Evolutionary conservation across 1,140 invertebrate species (phyloP).

Genomic region (Ostrea edulis): DNA sequence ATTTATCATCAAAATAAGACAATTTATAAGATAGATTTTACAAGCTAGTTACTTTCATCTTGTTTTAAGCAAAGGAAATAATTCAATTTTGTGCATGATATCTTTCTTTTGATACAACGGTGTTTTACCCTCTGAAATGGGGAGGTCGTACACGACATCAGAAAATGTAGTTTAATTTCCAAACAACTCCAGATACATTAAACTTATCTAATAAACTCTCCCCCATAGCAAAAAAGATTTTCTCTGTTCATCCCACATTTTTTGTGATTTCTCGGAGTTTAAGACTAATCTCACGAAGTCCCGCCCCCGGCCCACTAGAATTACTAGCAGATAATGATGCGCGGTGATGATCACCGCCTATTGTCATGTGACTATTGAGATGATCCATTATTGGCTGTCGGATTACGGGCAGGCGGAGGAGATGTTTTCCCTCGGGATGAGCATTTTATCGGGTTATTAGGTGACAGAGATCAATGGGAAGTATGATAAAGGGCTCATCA

Average conservation of each 20-base stretch:
- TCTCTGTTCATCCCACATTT: background rate
- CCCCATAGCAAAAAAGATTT: background rate
- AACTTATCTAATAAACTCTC: background rate
- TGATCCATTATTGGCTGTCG: slow-evolving; percentile 10
- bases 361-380: slow-evolving; percentile 3
- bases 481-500: slow-evolving; percentile 32
- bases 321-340: slow-evolving; percentile 21
- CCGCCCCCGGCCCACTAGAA: background rate
- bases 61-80: background rate
- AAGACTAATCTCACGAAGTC: background rate
- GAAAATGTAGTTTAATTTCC: background rate
- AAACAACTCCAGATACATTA: background rate
- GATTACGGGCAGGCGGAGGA: slow-evolving; percentile 1
- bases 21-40: background rate
- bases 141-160: background rate
- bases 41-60: background rate
- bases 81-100: background rate
- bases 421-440: slow-evolving; percentile 12
- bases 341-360: slow-evolving; percentile 14
- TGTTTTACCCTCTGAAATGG: background rate
- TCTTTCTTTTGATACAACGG: background rate
- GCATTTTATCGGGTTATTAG: slow-evolving; percentile 25
- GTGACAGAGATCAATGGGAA: slow-evolving; percentile 34
- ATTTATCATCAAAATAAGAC: background rate
- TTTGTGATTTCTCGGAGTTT: background rate